Conservation (phyloP, 2,797 vertebrate genomes). For the Acanthiza pusilla region DNA sequence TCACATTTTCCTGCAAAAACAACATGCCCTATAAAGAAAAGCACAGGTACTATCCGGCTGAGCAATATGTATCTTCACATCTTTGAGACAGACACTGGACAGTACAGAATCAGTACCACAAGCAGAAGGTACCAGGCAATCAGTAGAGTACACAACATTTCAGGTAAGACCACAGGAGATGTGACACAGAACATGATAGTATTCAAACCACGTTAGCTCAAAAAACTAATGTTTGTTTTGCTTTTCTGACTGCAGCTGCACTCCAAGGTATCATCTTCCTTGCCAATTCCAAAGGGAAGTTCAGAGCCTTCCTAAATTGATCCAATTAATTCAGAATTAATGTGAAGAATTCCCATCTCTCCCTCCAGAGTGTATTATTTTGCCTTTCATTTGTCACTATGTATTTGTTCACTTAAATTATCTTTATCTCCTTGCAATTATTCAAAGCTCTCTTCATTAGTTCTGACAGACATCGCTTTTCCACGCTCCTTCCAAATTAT, state of each 20-base stretch:
- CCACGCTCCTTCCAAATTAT: background rate
- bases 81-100: background rate
- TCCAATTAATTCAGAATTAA: constrained; percentile 23
- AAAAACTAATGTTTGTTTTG: background rate
- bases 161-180: background rate
- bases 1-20: constrained; percentile 83
- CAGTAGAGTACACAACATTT: background rate
- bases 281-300: background rate
- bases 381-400: background rate
- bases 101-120: background rate
- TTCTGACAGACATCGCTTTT: background rate
- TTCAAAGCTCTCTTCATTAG: background rate
- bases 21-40: background rate
- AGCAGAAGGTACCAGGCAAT: background rate
- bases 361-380: background rate
- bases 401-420: background rate
- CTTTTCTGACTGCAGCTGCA: background rate
- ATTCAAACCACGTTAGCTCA: background rate
- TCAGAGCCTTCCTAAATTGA: background rate
- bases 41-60: background rate
- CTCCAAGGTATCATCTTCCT: background rate
- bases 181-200: background rate
- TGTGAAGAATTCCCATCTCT: background rate
- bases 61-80: background rate
- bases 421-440: background rate